Evolutionary conservation across 2,797 vertebrate species (phyloP).

Genomic region (Thamnophis elegans): DNA sequence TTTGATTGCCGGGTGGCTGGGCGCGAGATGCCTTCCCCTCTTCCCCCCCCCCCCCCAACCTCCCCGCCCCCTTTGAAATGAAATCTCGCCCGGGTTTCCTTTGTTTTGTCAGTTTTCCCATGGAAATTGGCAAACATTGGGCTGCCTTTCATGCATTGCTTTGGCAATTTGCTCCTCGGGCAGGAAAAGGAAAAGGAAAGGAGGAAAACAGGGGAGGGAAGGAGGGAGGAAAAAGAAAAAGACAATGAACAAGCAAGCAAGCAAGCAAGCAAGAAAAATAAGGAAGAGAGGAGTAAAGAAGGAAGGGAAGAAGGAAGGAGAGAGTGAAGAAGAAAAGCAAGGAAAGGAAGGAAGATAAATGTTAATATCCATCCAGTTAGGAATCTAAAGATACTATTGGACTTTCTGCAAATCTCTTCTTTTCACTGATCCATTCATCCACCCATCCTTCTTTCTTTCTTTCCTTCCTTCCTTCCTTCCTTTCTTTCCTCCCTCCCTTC

Average conservation of each 20-base stretch:
- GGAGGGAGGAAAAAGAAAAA: background rate
- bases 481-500: too few relatives aligned
- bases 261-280: too few relatives aligned
- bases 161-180: conserved; percentile 77
- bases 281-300: conserved; percentile 66
- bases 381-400: background rate
- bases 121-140: conserved; percentile 74
- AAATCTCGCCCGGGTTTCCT: conserved; percentile 59
- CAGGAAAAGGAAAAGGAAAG: conserved; percentile 64
- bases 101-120: conserved; percentile 42
- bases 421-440: conserved; percentile 31
- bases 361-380: conserved; percentile 10
- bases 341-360: conserved; percentile 29
- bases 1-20: conserved; percentile 73
- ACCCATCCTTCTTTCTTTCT: too few relatives aligned
- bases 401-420: conserved; percentile 27
- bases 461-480: too few relatives aligned
- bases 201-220: background rate
- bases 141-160: conserved; percentile 68
- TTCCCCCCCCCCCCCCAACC: too few relatives aligned
- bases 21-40: conserved; percentile 22
- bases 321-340: too few relatives aligned
- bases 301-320: conserved; percentile 20
- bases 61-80: conserved; percentile 29
- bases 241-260: too few relatives aligned